Conservation (phyloP, 1,140 invertebrate species). For the Samia ricini region DNA sequence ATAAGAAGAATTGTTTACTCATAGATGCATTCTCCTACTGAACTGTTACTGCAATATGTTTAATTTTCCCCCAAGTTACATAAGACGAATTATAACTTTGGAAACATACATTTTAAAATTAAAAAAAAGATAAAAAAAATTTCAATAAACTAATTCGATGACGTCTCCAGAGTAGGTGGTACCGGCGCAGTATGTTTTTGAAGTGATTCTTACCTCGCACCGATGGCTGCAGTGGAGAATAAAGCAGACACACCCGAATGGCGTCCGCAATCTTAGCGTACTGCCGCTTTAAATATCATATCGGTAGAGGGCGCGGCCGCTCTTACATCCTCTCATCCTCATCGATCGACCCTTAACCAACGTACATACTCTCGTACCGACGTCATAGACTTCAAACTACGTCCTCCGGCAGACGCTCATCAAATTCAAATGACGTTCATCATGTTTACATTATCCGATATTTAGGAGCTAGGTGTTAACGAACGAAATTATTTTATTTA, state of each 20-base stretch:
- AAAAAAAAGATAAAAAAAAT: no score
- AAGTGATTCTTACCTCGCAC: background rate
- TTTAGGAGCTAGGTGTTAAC: no score
- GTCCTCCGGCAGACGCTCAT: background rate
- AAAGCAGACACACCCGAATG: background rate
- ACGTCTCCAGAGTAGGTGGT: no score
- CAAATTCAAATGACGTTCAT: background rate
- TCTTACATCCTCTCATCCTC: conserved; percentile 34
- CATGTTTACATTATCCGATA: no score
- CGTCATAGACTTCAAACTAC: background rate
- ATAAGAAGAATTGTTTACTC: background rate
- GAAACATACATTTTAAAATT: no score
- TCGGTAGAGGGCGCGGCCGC: conserved; percentile 41
- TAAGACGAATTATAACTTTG: no score
- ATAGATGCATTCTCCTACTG: no score
- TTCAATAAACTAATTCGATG: no score
- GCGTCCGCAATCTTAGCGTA: background rate
- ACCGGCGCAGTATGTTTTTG: background rate
- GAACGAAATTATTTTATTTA: no score
- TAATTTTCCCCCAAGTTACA: no score
- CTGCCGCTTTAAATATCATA: background rate
- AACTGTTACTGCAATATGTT: no score
- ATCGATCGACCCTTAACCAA: conserved; percentile 57
- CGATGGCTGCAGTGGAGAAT: background rate
- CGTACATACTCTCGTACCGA: background rate